Percentiles rank a stretch among this genome's conserved stretches.
Conservation (phyloP, 2,888 invertebrate species). For the Rhogogaster chlorosoma region DNA sequence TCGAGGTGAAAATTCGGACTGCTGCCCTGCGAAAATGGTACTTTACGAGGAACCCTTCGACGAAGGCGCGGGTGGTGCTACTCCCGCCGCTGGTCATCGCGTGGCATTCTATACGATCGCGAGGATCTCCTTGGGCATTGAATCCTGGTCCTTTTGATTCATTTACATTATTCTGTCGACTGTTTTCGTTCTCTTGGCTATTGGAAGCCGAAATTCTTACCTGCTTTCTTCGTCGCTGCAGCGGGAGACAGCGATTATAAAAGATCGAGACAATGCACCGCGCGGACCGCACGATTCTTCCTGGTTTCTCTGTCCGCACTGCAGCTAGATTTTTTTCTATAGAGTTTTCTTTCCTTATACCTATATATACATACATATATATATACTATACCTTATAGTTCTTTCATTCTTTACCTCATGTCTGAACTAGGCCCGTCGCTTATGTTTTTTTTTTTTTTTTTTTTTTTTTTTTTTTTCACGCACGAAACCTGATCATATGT, state of each 20-base stretch:
- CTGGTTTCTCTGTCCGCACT: constrained; percentile 27
- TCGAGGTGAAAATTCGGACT: constrained; percentile 31
- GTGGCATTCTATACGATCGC: not conserved
- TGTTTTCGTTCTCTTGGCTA: not conserved
- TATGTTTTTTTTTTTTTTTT: constrained; percentile 30
- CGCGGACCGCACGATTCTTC: constrained; percentile 45
- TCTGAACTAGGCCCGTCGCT: not conserved
- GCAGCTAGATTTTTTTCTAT: not conserved
- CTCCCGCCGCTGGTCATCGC: constrained; percentile 7
- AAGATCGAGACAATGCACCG: constrained; percentile 45
- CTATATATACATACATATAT: too few relatives aligned
- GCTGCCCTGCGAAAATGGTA: constrained; percentile 47
- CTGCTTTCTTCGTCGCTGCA: constrained; percentile 26
- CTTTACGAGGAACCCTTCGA: constrained; percentile 70
- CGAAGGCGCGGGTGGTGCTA: constrained; percentile 51
- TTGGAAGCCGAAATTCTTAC: constrained; percentile 33
- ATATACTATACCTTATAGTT: not conserved
- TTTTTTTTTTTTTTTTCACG: constrained; percentile 21
- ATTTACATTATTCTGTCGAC: constrained; percentile 39
- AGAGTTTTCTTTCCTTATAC: constrained; percentile 25
- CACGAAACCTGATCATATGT: constrained; percentile 47
- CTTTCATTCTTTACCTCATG: constrained; percentile 14
- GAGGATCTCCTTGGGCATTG: not conserved
- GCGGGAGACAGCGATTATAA: constrained; percentile 38
- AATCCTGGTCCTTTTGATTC: constrained; percentile 20